phyloP scores from a whole-genome alignment of 2,888 invertebrate species.

The Drosophila diplacantha region DNA sequence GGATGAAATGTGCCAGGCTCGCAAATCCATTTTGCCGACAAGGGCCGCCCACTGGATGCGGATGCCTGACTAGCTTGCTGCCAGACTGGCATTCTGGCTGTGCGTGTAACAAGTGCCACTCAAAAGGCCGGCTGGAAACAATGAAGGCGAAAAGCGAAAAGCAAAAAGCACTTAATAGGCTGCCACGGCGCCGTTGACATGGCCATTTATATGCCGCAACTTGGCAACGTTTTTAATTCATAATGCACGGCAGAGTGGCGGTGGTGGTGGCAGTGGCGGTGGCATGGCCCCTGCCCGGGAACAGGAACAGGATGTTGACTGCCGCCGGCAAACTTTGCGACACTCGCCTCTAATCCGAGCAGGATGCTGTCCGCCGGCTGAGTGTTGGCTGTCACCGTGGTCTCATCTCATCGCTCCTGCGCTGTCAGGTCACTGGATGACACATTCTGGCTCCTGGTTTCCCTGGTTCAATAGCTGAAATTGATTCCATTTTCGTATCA shows the following conservation, averaged over 20 bases:
- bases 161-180: conserved; percentile 55
- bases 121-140: conserved; percentile 39
- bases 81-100: conserved; percentile 13
- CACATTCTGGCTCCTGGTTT: background rate
- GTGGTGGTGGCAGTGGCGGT: background rate
- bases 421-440: conserved; percentile 5
- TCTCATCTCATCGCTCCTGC: conserved; percentile 1
- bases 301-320: conserved; percentile 34
- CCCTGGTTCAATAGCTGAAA: conserved; percentile 26
- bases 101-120: conserved; percentile 65
- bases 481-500: conserved; percentile 38
- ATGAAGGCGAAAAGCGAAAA: conserved; percentile 44
- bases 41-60: conserved; percentile 16
- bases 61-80: conserved; percentile 10
- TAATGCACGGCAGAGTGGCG: conserved; percentile 45
- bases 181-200: conserved; percentile 45
- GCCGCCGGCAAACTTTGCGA: conserved; percentile 42
- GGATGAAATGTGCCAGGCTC: conserved; percentile 34
- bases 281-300: conserved; percentile 6
- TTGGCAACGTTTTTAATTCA: conserved; percentile 59
- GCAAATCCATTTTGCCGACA: conserved; percentile 48
- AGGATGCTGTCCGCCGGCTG: conserved; percentile 22
- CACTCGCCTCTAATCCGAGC: conserved; percentile 41
- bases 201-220: conserved; percentile 58
- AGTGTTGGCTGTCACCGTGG: conserved; percentile 32